Base-by-base conservation (phyloP, 2,888 invertebrate species). In the Torymus texanus region DNA sequence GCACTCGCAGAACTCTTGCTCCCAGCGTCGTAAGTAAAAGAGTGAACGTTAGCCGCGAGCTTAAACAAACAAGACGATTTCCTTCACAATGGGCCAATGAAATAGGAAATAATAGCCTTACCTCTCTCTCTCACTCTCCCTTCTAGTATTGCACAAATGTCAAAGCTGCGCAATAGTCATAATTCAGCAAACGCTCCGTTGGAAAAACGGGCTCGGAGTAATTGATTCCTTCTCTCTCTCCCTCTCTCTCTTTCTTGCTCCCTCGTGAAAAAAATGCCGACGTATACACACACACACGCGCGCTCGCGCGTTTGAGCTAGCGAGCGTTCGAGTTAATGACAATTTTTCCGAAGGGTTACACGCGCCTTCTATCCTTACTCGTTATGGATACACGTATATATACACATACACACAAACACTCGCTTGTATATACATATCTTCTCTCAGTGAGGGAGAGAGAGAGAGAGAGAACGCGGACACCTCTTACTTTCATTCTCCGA, bases 401-500 rank as follows among this genome's bases (percentile, higher is more conserved):
- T 16, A 50, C 14, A 63, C 63, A 13, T 10, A 41, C 10, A 58
- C 16, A 58, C 16, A 1, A 58, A 10, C 58, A 58, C 16, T 16
- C 65, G 14, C 11, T 10, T 65, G 18, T 11, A 55, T n/a, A n/a
- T 50, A 24, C 29, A 62, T 65, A 58, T 18, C 55, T 63, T 18
- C n/a, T 74, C 56, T 56, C 41, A n/a, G 41, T n/a, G 62, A 29
- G 71, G 24, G 75, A 71, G 75, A 53, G 75, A 53, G 58, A 67
- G 58, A 67, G 68, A 67, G 62, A 41, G 53, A 79, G 65, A 75
- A 62, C 62, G 55, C 71, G 68, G 18, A 66, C 71, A 75, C 79
- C 77, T 81, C 77, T 81, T 81, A 81, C 79, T 79, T 81, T 81
- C 81, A 79, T 79, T 81, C 75, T 77, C 53, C 73, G 72, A 76